These are phyloP conservation scores for Volucella inflata DNA, from an alignment of 2,888 invertebrate species.

Conservation along the genomic window DNA sequence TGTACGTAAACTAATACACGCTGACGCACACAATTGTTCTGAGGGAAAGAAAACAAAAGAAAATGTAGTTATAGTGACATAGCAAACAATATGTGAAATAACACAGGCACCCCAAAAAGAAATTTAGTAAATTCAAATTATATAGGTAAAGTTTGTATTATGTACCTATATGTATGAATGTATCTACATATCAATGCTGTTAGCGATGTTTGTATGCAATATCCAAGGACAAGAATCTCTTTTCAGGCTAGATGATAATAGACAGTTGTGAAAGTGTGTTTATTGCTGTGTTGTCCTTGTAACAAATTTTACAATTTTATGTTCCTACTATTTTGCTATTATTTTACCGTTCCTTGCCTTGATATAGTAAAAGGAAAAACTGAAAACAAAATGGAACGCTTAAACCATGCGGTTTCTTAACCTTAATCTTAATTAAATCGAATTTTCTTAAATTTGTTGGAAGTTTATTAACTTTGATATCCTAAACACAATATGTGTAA, in stretches of 20 bases:
- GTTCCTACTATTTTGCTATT: constrained; percentile 16
- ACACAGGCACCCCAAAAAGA: constrained; percentile 23
- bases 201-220: not conserved
- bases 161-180: too few relatives aligned
- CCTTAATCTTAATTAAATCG: not conserved
- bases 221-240: constrained; percentile 58
- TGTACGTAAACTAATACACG: not conserved
- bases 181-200: too few relatives aligned
- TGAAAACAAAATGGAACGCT: constrained; percentile 18
- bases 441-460: constrained; percentile 14
- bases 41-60: constrained; percentile 22
- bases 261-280: constrained; percentile 49
- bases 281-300: constrained; percentile 72
- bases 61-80: not conserved
- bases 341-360: constrained; percentile 19
- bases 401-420: not conserved
- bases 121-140: constrained; percentile 45
- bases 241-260: constrained; percentile 51
- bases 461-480: not conserved
- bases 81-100: constrained; percentile 15
- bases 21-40: constrained; percentile 14
- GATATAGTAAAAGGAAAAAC: constrained; percentile 40
- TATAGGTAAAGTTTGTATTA: constrained; percentile 20
- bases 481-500: not conserved
- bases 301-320: constrained; percentile 61